Conservation (phyloP, 2,113 vertebrate genomes). For the Protomyctophum bolini region DNA sequence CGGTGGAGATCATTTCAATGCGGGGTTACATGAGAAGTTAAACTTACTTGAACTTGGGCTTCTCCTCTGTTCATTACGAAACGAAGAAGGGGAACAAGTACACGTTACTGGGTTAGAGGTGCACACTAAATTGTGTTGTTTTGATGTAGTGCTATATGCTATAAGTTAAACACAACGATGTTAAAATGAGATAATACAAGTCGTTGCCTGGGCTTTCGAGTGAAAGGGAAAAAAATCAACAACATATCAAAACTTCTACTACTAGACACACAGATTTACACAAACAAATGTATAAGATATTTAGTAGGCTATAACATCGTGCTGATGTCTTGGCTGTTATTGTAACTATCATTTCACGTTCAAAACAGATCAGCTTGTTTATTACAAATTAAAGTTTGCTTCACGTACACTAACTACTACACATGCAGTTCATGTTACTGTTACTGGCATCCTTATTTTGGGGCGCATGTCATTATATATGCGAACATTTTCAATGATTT, state of each 20-base stretch:
- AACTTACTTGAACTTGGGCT: slow-evolving; percentile 93
- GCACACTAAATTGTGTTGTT: slow-evolving; percentile 16
- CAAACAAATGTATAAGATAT: background rate
- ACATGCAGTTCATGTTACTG: too few species aligned
- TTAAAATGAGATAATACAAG: background rate
- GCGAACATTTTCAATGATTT: too few species aligned
- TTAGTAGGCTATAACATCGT: slow-evolving; percentile 2
- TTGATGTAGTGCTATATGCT: background rate
- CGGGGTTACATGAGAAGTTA: slow-evolving; percentile 6
- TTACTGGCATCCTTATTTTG: too few species aligned
- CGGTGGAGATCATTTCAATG: slow-evolving; percentile 17
- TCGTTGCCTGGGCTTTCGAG: background rate
- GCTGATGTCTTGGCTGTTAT: slow-evolving; percentile 24
- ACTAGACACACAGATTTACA: slow-evolving; percentile 6
- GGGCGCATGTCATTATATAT: too few species aligned
- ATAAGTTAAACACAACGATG: background rate
- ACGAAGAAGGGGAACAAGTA: slow-evolving; percentile 73
- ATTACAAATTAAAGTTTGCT: too few species aligned
- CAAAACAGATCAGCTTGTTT: too few species aligned
- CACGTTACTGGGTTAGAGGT: slow-evolving; percentile 71
- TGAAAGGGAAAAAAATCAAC: slow-evolving; percentile 7
- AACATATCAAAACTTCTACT: slow-evolving; percentile 15
- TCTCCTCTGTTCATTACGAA: slow-evolving; percentile 83
- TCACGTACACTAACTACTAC: too few species aligned
- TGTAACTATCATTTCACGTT: background rate